These are phyloP conservation scores for Phasianus colchicus DNA, from an alignment of 2,113 vertebrate species.

Conservation along the genomic window DNA sequence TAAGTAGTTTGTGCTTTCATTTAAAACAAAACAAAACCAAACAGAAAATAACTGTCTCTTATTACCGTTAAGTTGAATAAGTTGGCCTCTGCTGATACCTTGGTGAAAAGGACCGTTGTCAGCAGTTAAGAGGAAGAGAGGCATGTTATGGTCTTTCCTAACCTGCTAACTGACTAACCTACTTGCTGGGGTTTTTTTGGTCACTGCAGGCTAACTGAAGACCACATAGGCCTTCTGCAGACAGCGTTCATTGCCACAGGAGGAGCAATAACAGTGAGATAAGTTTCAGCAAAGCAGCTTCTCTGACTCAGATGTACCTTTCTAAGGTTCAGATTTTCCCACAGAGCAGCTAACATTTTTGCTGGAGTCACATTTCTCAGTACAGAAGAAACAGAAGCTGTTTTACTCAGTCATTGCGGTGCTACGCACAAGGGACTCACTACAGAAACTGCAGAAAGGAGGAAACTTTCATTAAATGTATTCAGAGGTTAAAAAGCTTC, in stretches of 20 bases:
- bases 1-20: not conserved
- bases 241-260: not conserved
- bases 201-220: not conserved
- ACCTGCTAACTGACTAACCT: not conserved
- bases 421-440: not conserved
- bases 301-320: not conserved
- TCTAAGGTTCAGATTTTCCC: constrained; percentile 11
- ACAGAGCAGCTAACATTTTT: not conserved
- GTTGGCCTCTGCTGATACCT: not conserved
- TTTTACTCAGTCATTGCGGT: not conserved
- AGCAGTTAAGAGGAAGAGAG: constrained; percentile 14
- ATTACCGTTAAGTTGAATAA: not conserved
- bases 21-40: not conserved
- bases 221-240: not conserved
- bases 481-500: not conserved
- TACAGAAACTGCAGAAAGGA: not conserved
- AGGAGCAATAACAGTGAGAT: not conserved
- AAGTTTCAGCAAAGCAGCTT: not conserved
- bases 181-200: not conserved
- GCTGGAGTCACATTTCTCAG: constrained; percentile 10
- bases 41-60: not conserved
- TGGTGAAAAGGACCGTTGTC: not conserved
- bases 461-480: not conserved
- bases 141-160: not conserved
- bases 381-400: not conserved